These are phyloP conservation scores for Melanotaenia duboulayi DNA, from an alignment of 2,113 vertebrate species.

Conservation along the genomic window DNA sequence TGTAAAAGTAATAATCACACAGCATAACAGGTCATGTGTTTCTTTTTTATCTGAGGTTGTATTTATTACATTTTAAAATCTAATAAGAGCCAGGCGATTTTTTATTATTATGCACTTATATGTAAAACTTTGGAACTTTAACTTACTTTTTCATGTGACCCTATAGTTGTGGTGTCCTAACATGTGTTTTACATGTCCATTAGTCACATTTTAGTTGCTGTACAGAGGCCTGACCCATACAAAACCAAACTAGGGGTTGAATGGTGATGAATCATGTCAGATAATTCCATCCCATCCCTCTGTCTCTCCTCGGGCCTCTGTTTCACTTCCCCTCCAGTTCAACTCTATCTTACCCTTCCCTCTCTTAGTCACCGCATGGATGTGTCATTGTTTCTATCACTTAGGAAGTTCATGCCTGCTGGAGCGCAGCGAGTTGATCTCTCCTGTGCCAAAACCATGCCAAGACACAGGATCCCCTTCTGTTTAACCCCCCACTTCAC, in stretches of 20 bases:
- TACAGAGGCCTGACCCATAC: not conserved
- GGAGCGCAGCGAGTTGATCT: slow-evolving; percentile 78
- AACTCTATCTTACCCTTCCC: slow-evolving; percentile 62
- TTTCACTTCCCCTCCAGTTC: slow-evolving; percentile 61
- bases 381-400: slow-evolving; percentile 85
- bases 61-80: too few species aligned
- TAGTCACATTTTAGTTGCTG: slow-evolving; percentile 17
- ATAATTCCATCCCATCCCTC: slow-evolving; percentile 50
- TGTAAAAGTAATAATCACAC: too few species aligned
- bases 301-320: slow-evolving; percentile 37
- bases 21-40: too few species aligned
- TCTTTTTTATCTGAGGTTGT: too few species aligned
- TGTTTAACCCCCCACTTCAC: slow-evolving; percentile 41
- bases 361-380: slow-evolving; percentile 81
- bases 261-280: slow-evolving; percentile 54
- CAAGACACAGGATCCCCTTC: slow-evolving; percentile 60
- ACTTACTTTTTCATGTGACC: too few species aligned
- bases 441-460: slow-evolving; percentile 67
- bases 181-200: slow-evolving; percentile 14
- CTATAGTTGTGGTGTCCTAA: too few species aligned
- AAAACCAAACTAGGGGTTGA: slow-evolving; percentile 27
- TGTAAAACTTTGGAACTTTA: too few species aligned
- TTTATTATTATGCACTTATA: too few species aligned
- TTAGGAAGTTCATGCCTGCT: slow-evolving; percentile 79
- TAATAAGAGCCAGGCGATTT: too few species aligned